phyloP scores from a whole-genome alignment of 2,888 invertebrate genomes.

The Entomobrya multifasciata region DNA sequence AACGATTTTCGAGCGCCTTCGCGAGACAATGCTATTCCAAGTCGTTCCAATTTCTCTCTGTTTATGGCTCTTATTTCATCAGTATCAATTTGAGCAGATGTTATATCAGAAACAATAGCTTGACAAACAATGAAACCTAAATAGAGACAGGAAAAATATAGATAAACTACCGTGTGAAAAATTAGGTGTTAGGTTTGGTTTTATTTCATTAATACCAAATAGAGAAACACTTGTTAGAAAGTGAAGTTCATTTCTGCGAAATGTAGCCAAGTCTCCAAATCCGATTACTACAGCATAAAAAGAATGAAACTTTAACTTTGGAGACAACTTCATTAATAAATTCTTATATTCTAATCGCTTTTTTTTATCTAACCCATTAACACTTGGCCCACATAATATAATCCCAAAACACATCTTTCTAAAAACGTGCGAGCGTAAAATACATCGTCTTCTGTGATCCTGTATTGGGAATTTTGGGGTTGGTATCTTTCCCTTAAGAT shows the following conservation, averaged over 20 bases:
- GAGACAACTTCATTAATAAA: not conserved
- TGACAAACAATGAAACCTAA: constrained; percentile 72
- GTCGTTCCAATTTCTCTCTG: constrained; percentile 68
- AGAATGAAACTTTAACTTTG: too few relatives aligned
- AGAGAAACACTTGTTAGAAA: constrained; percentile 51
- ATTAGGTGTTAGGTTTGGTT: too few relatives aligned
- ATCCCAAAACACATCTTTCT: constrained; percentile 57
- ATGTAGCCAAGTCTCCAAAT: constrained; percentile 72
- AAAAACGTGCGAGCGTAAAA: constrained; percentile 38
- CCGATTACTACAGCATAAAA: constrained; percentile 76
- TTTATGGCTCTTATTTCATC: constrained; percentile 71
- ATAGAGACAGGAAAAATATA: not conserved
- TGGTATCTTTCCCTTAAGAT: not conserved
- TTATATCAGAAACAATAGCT: constrained; percentile 74
- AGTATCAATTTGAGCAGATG: constrained; percentile 75
- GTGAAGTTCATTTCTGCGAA: constrained; percentile 7
- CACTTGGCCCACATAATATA: constrained; percentile 75
- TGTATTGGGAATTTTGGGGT: not conserved
- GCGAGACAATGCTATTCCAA: constrained; percentile 63
- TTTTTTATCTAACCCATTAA: constrained; percentile 57
- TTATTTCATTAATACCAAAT: constrained; percentile 69
- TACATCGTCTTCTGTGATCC: constrained; percentile 20
- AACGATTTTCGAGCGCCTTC: constrained; percentile 57
- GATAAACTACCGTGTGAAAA: too few relatives aligned
- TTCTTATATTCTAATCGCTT: too few relatives aligned